Evolutionary conservation across 2,888 invertebrate genomes (phyloP).

Genomic region (Adelognathus sp.): DNA sequence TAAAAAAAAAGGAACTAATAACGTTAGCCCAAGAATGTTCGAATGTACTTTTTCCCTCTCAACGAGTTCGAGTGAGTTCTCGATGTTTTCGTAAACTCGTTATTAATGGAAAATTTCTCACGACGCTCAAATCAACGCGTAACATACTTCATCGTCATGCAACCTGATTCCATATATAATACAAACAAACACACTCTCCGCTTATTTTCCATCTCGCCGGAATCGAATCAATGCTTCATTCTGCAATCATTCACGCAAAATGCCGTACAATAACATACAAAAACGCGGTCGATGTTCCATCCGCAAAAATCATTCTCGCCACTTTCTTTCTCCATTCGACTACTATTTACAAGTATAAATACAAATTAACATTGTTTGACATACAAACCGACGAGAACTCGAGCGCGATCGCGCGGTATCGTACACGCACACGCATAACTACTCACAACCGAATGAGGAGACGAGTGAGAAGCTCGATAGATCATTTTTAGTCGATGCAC

Average conservation of each 20-base stretch:
- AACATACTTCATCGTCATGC: background rate
- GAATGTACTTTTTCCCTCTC: background rate
- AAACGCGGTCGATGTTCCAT: background rate
- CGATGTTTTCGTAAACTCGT: background rate
- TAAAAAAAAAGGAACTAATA: background rate
- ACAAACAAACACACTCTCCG: background rate
- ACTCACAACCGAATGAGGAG: conserved; percentile 79
- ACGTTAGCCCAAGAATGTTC: background rate
- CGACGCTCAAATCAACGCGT: background rate
- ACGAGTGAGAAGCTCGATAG: conserved; percentile 68
- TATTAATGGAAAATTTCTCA: background rate
- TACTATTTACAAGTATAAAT: conserved; percentile 36
- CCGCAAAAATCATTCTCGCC: conserved; percentile 3
- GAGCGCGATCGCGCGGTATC: background rate
- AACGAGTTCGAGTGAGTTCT: background rate
- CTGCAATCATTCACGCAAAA: background rate
- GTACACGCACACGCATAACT: conserved; percentile 54
- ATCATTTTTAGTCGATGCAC: conserved; percentile 60
- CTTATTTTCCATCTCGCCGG: background rate
- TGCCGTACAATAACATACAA: background rate
- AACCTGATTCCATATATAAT: background rate
- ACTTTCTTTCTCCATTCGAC: conserved; percentile 6
- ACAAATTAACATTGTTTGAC: conserved; percentile 15
- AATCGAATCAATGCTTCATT: conserved; percentile 16
- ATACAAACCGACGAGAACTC: conserved; percentile 24